Evolutionary conservation across 2,888 invertebrate genomes (phyloP).

Genomic region (Tortricodes alternella): DNA sequence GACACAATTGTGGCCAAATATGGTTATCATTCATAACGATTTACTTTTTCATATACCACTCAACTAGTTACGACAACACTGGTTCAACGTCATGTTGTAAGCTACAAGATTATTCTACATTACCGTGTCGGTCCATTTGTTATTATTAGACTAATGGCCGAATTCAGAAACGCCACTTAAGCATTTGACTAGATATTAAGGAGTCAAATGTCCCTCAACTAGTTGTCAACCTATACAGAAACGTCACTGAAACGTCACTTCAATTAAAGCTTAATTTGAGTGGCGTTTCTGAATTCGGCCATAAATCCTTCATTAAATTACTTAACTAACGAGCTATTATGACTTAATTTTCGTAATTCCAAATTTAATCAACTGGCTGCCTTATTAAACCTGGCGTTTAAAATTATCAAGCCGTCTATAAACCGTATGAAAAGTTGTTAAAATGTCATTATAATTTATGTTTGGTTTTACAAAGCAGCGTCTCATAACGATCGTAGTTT

Average conservation of each 20-base stretch:
- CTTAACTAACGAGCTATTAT: not conserved
- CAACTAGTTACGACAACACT: constrained; percentile 17
- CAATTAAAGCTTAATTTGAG: no score
- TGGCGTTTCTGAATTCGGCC: no score
- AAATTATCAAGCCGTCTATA: constrained; percentile 28
- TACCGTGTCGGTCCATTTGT: not conserved
- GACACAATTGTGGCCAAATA: constrained; percentile 18
- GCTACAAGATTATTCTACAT: not conserved
- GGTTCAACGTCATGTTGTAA: constrained; percentile 12
- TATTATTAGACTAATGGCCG: not conserved
- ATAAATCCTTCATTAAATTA: not conserved
- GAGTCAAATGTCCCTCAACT: no score
- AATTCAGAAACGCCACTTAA: no score
- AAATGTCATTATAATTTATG: constrained; percentile 30
- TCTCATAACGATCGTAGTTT: constrained; percentile 28
- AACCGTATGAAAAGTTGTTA: constrained; percentile 26
- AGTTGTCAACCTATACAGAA: no score
- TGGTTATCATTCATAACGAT: constrained; percentile 21
- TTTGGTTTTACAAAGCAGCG: constrained; percentile 22
- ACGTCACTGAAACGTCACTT: no score
- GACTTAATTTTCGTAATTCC: not conserved
- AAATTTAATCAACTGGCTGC: constrained; percentile 11
- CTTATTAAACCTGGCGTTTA: constrained; percentile 14
- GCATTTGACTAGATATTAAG: no score
- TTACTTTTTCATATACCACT: constrained; percentile 21